phyloP scores from a whole-genome alignment of 2,113 vertebrate species.

The Serilophus lunatus region DNA sequence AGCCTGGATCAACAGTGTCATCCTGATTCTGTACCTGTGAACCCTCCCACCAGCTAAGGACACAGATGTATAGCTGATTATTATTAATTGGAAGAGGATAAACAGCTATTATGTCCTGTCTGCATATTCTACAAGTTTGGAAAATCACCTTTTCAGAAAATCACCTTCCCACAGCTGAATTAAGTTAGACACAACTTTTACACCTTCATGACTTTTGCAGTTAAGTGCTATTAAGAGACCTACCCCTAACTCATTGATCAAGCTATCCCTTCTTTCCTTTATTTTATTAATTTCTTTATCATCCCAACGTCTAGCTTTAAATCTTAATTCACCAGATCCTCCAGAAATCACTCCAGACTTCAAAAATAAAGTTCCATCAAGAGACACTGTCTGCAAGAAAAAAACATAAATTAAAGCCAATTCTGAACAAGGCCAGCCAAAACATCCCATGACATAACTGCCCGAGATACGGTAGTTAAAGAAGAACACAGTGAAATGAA shows the following conservation, averaged over 20 bases:
- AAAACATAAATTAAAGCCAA: background rate
- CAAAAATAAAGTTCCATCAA: slow-evolving; percentile 93
- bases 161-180: background rate
- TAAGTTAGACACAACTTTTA: background rate
- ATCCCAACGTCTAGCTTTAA: slow-evolving; percentile 89
- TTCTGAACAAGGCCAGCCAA: background rate
- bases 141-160: background rate
- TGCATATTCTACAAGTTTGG: background rate
- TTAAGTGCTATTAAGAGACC: background rate
- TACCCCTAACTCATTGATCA: slow-evolving; percentile 84
- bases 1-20: background rate
- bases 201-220: background rate
- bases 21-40: background rate
- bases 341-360: slow-evolving; percentile 95
- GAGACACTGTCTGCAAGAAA: slow-evolving; percentile 82
- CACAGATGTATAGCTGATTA: background rate
- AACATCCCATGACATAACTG: background rate
- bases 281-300: slow-evolving; percentile 84
- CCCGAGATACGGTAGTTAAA: background rate
- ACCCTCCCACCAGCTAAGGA: background rate
- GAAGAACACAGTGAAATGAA: background rate
- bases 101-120: background rate
- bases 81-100: background rate
- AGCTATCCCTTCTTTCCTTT: slow-evolving; percentile 78
- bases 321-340: slow-evolving; percentile 85